Percentiles rank a stretch among this genome's conserved stretches.
Conservation (phyloP, 2,113 vertebrate genomes). For the Vulpes ferrilata region DNA sequence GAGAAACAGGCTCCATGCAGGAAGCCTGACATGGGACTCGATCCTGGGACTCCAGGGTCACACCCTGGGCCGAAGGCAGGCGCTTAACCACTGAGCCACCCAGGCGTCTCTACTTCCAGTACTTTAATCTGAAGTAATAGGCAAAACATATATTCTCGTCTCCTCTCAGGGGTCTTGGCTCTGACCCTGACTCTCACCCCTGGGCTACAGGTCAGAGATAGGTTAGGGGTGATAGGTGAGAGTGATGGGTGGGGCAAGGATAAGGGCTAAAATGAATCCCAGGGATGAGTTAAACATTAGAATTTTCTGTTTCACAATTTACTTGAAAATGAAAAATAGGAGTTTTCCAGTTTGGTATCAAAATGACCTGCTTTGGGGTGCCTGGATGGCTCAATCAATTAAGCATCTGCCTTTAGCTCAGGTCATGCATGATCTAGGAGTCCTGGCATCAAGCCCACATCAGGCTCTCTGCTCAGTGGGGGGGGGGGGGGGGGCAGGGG, state of each 20-base stretch:
- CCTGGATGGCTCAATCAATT: no score
- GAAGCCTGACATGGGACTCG: no score
- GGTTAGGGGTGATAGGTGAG: neutral
- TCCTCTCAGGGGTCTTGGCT: rapidly evolving
- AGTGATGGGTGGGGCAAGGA: neutral
- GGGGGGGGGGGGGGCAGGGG: no score
- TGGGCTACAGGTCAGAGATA: neutral
- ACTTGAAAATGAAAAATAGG: conserved; percentile 27
- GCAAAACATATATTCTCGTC: neutral
- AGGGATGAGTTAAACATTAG: neutral
- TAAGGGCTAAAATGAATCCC: neutral
- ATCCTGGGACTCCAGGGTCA: no score
- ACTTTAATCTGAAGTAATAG: neutral
- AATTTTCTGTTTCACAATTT: neutral
- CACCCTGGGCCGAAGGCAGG: no score
- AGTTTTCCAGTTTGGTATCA: neutral
- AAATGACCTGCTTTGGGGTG: neutral
- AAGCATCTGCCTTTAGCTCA: no score
- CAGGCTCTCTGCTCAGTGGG: no score
- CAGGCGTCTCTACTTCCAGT: no score
- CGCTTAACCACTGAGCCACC: no score
- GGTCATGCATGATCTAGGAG: no score
- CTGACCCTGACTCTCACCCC: neutral
- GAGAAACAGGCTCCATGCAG: no score
- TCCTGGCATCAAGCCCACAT: no score